phyloP scores from a whole-genome alignment of 2,797 vertebrate species.

The Eremophila alpestris region DNA sequence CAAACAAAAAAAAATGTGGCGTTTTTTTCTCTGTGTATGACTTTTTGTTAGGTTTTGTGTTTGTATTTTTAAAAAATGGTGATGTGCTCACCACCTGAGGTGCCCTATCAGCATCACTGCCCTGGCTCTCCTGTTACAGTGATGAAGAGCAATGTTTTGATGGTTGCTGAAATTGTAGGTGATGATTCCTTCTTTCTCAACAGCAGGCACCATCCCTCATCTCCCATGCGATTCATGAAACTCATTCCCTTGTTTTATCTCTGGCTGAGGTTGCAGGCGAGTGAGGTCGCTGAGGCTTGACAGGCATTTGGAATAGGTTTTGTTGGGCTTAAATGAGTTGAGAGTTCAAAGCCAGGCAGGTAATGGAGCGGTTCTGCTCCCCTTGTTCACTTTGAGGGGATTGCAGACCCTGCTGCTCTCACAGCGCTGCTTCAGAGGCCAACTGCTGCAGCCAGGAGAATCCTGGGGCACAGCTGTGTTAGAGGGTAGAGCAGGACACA shows the following conservation, averaged over 20 bases:
- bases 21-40: fast-evolving
- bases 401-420: background rate
- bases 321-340: background rate
- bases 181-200: background rate
- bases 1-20: background rate
- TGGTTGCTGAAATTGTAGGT: background rate
- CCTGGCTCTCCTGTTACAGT: background rate
- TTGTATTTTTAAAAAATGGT: background rate
- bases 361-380: background rate
- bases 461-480: background rate
- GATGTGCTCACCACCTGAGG: background rate
- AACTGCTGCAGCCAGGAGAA: no score
- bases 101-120: background rate
- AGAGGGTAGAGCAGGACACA: background rate
- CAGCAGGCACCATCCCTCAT: background rate
- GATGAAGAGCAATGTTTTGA: background rate
- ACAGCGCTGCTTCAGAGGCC: background rate
- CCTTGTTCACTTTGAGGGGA: background rate
- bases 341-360: background rate
- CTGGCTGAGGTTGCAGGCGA: background rate
- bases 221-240: background rate
- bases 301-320: background rate
- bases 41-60: background rate
- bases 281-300: constrained; percentile 10
- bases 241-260: constrained; percentile 16